Base-by-base conservation (phyloP, 2,888 invertebrate species). In the Fabriciana adippe region DNA sequence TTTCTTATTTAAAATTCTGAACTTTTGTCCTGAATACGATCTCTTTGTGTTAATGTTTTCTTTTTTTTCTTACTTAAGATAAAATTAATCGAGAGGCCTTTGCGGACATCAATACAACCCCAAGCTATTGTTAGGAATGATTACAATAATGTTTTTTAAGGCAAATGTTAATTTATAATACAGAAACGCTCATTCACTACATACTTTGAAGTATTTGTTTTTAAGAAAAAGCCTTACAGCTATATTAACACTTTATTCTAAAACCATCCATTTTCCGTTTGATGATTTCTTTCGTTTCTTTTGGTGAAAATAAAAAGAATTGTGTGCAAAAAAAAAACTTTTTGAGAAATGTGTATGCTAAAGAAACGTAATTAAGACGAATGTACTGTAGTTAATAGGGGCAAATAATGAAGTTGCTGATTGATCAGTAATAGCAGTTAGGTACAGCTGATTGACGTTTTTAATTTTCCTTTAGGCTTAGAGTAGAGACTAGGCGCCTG, bases 121-220 rank as follows among this genome's bases (percentile, higher is more conserved):
- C 77, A 75, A 83, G 86, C 86, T 83, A 90, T 91, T 90, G 90
- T 91, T 85, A 86, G 79, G 78, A 83, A 85, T 89, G 86, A 90
- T 89, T 89, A 88, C 84, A 87, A 86, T 85, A 84, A 86, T 86
- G 83, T 85, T 84, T 86, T 81, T 85, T 82, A 87, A 85, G 85
- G 86, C 81, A 86, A 90, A 90, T 89, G 88, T 89, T 89, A 90
- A 88, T 90, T 88, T 88, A 87, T 89, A 90, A 90, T 87, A 87
- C 82, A 81, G 81, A 76, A 78, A 86, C 81, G 81, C 82, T 73
- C 72, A 75, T 74, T 75, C 70, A 71, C 66, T 70, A 71, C 81
- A 80, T 81, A 85, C 82, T 85, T 85, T 82, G 79, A 82, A 79
- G 79, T 82, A 80, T 82, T 84, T 77, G 77, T 85, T 81, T 82